Percentiles rank a stretch among this genome's conserved stretches.
phyloP scores from a whole-genome alignment of 2,113 vertebrate species.

The Cyanoramphus novaezelandiae region DNA sequence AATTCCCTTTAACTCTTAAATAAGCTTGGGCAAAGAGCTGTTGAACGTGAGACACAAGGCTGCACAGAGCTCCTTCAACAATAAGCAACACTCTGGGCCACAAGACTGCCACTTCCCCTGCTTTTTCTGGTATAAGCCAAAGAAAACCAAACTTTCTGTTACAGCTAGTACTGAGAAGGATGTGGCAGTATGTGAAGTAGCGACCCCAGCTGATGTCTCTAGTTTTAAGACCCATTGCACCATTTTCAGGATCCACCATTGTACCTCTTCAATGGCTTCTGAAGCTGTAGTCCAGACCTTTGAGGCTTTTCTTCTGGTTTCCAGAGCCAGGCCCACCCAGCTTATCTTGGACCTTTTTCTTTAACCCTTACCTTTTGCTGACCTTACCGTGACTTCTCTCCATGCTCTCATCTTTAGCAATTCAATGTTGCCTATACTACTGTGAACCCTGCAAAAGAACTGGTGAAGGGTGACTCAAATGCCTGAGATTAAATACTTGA shows the following conservation, averaged over 20 bases:
- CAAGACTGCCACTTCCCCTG: not conserved
- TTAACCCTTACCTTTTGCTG: not conserved
- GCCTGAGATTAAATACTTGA: not conserved
- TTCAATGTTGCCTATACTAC: not conserved
- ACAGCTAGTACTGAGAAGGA: not conserved
- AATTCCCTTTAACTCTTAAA: not conserved
- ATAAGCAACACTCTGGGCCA: accelerated
- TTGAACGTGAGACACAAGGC: not conserved
- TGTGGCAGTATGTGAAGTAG: not conserved
- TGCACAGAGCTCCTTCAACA: not conserved
- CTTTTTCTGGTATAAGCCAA: not conserved
- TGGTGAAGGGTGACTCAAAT: not conserved
- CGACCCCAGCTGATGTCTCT: not conserved
- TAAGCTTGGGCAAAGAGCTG: not conserved
- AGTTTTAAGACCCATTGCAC: not conserved
- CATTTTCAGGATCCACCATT: not conserved
- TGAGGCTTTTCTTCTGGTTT: not conserved
- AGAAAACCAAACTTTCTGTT: not conserved
- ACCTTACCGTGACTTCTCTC: not conserved
- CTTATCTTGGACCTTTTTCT: not conserved
- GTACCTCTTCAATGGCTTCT: not conserved
- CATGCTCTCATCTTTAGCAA: not conserved
- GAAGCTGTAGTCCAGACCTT: not conserved
- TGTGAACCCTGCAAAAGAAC: not conserved
- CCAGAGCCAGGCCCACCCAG: not conserved